Evolutionary conservation across 2,797 vertebrate species (phyloP).

Genomic region (Acanthis flammea): DNA sequence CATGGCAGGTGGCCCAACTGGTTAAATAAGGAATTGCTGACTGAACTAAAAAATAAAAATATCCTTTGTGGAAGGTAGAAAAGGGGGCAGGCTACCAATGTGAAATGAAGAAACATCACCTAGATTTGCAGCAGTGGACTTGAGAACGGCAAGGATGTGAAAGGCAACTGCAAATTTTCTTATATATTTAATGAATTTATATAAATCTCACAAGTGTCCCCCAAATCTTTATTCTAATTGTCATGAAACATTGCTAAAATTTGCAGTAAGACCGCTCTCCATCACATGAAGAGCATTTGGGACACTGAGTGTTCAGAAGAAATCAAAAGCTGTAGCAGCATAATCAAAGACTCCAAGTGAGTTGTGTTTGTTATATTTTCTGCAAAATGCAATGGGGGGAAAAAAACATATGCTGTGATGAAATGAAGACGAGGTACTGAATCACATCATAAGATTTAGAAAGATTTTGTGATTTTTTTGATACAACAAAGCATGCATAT

Average conservation of each 20-base stretch:
- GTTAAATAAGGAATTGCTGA: not conserved
- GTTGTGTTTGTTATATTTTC: not conserved
- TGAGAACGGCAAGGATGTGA: not conserved
- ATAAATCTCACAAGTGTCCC: not conserved
- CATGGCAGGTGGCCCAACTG: not conserved
- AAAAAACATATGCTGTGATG: not conserved
- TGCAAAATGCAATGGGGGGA: not conserved
- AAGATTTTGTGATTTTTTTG: not conserved
- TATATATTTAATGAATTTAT: not conserved
- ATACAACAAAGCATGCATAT: not conserved
- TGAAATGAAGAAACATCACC: not conserved
- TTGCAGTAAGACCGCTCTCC: not conserved
- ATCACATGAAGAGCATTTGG: not conserved
- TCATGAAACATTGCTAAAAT: not conserved
- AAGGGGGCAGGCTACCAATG: not conserved
- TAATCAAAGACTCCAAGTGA: not conserved
- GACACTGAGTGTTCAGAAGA: rapidly evolving
- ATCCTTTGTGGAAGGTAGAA: not conserved
- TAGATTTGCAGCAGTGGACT: not conserved
- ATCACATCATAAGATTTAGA: not conserved
- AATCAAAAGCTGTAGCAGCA: not conserved
- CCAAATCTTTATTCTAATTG: not conserved
- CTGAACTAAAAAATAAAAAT: not conserved
- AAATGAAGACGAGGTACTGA: not conserved
- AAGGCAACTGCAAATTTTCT: not conserved